Percentiles rank a stretch among this genome's conserved stretches.
Evolutionary conservation across 2,113 vertebrate genomes (phyloP).

Genomic region (Nansenia antarctica): DNA sequence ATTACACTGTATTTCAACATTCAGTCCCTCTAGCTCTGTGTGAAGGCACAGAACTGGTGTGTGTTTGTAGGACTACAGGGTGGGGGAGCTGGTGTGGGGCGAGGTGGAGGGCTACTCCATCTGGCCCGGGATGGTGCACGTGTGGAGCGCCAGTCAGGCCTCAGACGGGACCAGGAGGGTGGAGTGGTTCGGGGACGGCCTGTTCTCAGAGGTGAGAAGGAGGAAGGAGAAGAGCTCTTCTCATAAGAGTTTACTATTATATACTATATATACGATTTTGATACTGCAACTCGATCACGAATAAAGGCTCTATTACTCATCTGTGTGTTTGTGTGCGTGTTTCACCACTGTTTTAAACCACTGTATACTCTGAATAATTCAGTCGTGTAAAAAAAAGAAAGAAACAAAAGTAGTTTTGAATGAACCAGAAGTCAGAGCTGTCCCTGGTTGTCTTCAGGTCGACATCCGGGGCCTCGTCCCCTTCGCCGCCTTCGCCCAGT

Average conservation of each 20-base stretch:
- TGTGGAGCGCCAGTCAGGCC: constrained; percentile 59
- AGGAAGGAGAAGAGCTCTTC: too few species aligned
- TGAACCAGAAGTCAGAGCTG: background rate
- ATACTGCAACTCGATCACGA: too few species aligned
- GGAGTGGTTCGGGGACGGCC: constrained; percentile 84
- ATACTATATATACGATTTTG: too few species aligned
- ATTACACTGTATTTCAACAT: background rate
- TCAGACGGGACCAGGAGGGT: constrained; percentile 74
- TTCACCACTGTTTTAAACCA: background rate
- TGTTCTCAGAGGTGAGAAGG: constrained; percentile 80
- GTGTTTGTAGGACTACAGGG: constrained; percentile 71
- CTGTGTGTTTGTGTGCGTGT: background rate
- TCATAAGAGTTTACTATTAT: too few species aligned
- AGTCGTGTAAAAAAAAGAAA: background rate
- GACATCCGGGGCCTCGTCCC: constrained; percentile 66
- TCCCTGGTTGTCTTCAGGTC: background rate
- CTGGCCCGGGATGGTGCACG: constrained; percentile 83
- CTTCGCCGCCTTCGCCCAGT: constrained; percentile 76
- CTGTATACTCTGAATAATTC: background rate
- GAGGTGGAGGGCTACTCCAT: constrained; percentile 77
- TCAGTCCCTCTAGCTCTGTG: background rate
- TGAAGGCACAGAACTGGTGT: background rate
- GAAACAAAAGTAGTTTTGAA: background rate
- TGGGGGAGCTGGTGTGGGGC: constrained; percentile 87
- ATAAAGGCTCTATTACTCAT: background rate